Conservation (phyloP, 2,113 vertebrate species). For the Misgurnus mizolepis region DNA sequence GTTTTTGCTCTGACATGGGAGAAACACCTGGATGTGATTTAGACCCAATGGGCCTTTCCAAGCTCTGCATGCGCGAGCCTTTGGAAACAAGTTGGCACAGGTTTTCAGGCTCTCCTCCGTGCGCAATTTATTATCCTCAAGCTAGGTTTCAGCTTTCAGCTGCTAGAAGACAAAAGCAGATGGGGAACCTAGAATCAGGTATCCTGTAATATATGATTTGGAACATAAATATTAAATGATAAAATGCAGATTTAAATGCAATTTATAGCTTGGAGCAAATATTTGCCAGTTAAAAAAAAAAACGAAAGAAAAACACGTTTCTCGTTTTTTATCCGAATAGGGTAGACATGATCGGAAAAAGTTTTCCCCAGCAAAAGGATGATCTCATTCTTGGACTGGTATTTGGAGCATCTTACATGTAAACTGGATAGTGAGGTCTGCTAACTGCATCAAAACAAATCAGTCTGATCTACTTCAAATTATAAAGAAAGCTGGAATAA, state of each 20-base stretch:
- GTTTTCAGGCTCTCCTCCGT: conserved; percentile 62
- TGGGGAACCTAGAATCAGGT: neutral
- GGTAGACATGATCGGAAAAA: neutral
- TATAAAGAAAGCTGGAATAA: neutral
- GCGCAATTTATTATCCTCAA: conserved; percentile 41
- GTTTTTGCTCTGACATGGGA: neutral
- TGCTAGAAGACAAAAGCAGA: conserved; percentile 30
- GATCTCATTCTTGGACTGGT: conserved; percentile 49
- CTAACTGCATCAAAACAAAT: neutral
- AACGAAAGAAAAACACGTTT: neutral
- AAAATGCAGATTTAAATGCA: neutral
- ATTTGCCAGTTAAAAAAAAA: neutral
- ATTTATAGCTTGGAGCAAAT: neutral
- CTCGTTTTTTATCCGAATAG: neutral
- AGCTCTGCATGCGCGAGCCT: conserved; percentile 45
- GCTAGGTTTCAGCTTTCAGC: conserved; percentile 38
- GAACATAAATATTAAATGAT: neutral
- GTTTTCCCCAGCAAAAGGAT: conserved; percentile 31
- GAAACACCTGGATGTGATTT: conserved; percentile 17
- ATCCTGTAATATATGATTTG: neutral
- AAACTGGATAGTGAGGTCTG: neutral
- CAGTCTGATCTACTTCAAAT: neutral
- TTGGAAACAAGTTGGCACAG: conserved; percentile 70
- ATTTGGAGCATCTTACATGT: conserved; percentile 4
- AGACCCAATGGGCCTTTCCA: conserved; percentile 34